phyloP scores from a whole-genome alignment of 1,140 invertebrate species.

The Drosophila azteca region DNA sequence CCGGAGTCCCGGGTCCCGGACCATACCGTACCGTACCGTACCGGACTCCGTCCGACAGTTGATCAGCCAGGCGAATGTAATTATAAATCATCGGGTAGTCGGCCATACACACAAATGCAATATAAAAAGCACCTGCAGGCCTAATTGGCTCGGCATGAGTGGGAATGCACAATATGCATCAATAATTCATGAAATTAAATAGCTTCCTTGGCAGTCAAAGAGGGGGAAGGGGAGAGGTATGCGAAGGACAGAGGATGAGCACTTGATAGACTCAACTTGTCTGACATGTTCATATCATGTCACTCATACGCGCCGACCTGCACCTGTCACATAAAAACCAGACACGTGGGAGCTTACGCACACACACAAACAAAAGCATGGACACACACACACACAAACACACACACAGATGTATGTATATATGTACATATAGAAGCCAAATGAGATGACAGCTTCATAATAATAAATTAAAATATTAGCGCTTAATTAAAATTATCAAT shows the following conservation, averaged over 20 bases:
- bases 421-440: not conserved
- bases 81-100: conserved; percentile 58
- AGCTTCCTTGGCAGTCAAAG: conserved; percentile 36
- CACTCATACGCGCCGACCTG: conserved; percentile 52
- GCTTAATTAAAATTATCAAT: conserved; percentile 81
- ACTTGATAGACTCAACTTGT: conserved; percentile 47
- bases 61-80: conserved; percentile 48
- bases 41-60: conserved; percentile 4
- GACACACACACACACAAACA: conserved; percentile 21
- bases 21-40: too few relatives aligned
- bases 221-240: not conserved
- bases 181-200: conserved; percentile 81
- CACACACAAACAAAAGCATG: conserved; percentile 1
- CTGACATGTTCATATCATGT: conserved; percentile 58
- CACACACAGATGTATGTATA: too few relatives aligned
- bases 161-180: conserved; percentile 58
- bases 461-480: conserved; percentile 83
- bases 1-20: not conserved
- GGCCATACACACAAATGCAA: conserved; percentile 46
- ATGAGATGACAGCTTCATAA: conserved; percentile 60
- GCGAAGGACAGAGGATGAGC: not conserved
- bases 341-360: conserved; percentile 13
- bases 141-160: conserved; percentile 55
- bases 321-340: conserved; percentile 52
- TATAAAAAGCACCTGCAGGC: conserved; percentile 59